Evolutionary conservation across 2,113 vertebrate species (phyloP).

Genomic region (Alosa alosa): DNA sequence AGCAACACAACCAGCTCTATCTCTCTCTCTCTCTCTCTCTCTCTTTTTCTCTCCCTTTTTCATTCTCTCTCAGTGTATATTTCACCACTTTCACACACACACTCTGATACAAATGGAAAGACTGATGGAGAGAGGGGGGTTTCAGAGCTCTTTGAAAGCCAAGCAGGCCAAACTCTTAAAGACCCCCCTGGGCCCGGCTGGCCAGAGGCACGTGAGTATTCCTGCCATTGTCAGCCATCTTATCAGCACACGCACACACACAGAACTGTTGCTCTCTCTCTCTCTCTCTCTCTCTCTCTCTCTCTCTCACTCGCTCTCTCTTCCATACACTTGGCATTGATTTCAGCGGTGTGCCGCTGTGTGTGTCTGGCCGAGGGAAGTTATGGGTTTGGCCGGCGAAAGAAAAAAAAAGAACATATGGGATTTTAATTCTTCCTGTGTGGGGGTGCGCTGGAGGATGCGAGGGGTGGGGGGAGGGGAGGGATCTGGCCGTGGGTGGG

Average conservation of each 20-base stretch:
- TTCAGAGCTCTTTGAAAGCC: neutral
- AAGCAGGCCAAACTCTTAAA: conserved; percentile 14
- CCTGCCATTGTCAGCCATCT: conserved; percentile 19
- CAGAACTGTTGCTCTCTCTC: neutral
- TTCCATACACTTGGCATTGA: conserved; percentile 25
- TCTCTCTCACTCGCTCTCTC: neutral
- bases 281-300: neutral
- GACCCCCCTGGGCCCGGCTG: neutral
- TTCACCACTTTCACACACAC: conserved; percentile 9
- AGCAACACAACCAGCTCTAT: too few species aligned
- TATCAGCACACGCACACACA: conserved; percentile 12
- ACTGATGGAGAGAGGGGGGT: conserved; percentile 4
- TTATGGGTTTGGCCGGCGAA: conserved; percentile 35
- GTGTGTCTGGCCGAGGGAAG: conserved; percentile 38
- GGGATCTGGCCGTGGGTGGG: neutral
- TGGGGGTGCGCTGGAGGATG: conserved; percentile 51
- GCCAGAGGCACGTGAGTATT: neutral
- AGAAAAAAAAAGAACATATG: conserved; percentile 44
- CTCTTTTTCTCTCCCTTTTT: conserved; percentile 20
- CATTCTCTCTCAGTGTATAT: neutral
- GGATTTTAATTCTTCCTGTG: conserved; percentile 48
- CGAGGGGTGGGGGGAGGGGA: neutral
- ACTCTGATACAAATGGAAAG: neutral
- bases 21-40: neutral
- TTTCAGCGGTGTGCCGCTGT: conserved; percentile 38